Conservation (phyloP, 1,140 invertebrate genomes). For the Tenebrio molitor region DNA sequence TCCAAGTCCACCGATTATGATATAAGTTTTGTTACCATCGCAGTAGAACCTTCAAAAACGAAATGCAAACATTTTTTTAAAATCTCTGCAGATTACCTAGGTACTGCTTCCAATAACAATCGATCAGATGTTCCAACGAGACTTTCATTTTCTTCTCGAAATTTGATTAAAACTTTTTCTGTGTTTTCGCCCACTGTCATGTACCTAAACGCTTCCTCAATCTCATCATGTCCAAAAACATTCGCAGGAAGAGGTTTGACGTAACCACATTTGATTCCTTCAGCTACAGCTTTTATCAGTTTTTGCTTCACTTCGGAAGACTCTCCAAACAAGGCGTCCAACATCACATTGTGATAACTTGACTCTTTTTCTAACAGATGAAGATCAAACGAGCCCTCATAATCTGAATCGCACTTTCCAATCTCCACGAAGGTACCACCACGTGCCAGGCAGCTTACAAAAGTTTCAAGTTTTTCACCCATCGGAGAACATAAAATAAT, state of each 20-base stretch:
- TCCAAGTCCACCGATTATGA: constrained; percentile 83
- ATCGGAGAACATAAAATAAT: constrained; percentile 84
- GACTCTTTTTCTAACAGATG: constrained; percentile 86
- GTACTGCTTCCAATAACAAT: neutral
- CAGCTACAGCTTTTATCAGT: neutral
- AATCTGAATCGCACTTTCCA: constrained; percentile 81
- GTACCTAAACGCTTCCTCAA: constrained; percentile 74
- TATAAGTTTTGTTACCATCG: constrained; percentile 69
- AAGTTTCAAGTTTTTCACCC: constrained; percentile 82
- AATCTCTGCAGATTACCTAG: constrained; percentile 1
- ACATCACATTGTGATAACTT: constrained; percentile 89
- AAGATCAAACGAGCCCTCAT: constrained; percentile 77
- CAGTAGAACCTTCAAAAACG: constrained; percentile 54
- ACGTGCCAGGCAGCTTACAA: constrained; percentile 81
- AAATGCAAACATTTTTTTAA: constrained; percentile 13
- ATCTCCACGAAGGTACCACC: constrained; percentile 84
- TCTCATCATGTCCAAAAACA: constrained; percentile 73
- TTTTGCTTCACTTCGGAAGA: neutral
- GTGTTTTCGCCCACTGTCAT: constrained; percentile 91
- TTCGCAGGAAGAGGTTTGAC: constrained; percentile 1
- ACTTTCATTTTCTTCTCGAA: constrained; percentile 71
- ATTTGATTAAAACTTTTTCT: constrained; percentile 85
- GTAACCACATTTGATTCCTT: constrained; percentile 3
- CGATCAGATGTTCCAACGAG: neutral
- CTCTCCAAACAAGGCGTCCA: constrained; percentile 74